These are phyloP conservation scores for Esox niger DNA, from an alignment of 2,113 vertebrate genomes.

Conservation along the genomic window DNA sequence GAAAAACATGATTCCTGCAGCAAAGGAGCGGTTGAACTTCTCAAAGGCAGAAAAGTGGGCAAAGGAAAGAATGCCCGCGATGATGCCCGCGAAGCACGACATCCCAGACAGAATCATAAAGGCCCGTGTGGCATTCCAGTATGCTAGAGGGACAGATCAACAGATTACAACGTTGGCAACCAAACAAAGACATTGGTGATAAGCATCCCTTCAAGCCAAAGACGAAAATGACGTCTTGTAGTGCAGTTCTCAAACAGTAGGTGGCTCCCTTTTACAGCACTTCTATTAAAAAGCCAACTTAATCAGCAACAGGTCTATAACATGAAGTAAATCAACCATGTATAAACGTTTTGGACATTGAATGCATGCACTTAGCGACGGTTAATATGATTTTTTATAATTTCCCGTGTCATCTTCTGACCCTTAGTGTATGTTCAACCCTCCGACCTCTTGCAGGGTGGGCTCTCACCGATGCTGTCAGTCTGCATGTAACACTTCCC, in stretches of 20 bases:
- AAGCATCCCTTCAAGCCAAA: background rate
- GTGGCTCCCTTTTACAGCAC: background rate
- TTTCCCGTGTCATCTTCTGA: no score
- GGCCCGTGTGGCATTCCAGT: slow-evolving; percentile 86
- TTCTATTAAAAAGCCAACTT: background rate
- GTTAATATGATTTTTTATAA: no score
- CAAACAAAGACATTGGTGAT: background rate
- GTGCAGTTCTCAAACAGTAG: background rate
- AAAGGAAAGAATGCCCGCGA: slow-evolving; percentile 80
- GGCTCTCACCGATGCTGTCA: slow-evolving; percentile 77
- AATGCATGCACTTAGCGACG: no score
- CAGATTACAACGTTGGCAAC: background rate
- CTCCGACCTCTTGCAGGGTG: no score
- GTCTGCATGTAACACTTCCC: slow-evolving; percentile 84
- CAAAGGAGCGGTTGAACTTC: slow-evolving; percentile 81
- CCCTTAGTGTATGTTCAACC: no score
- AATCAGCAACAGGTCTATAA: background rate
- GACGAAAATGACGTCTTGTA: background rate
- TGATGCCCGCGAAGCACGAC: slow-evolving; percentile 77
- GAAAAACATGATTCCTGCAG: slow-evolving; percentile 82
- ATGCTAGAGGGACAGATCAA: slow-evolving; percentile 65
- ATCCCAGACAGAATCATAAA: slow-evolving; percentile 87
- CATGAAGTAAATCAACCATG: background rate
- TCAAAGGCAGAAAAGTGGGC: slow-evolving; percentile 78
- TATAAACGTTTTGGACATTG: no score